These are phyloP conservation scores for Vombatus ursinus DNA, from an alignment of 2,113 vertebrate species.

Conservation along the genomic window DNA sequence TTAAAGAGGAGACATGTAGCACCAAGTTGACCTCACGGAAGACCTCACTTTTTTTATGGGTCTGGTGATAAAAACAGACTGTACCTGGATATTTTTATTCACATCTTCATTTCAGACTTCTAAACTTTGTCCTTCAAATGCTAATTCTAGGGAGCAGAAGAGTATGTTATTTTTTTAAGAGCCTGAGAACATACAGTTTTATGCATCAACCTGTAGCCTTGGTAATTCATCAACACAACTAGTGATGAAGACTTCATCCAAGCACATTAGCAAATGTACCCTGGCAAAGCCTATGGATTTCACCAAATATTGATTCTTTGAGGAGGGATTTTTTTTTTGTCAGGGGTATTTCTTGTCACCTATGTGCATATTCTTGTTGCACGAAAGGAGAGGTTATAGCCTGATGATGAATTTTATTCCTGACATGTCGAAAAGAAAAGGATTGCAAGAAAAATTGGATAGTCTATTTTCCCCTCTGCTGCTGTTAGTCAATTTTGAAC, in stretches of 20 bases:
- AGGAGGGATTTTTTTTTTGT: constrained; percentile 35
- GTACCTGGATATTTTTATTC: background rate
- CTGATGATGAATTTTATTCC: constrained; percentile 1
- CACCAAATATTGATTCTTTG: constrained; percentile 51
- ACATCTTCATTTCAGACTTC: constrained; percentile 18
- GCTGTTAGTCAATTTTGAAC: background rate
- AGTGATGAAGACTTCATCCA: constrained; percentile 48
- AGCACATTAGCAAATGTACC: constrained; percentile 31
- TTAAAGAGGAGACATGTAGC: constrained; percentile 39
- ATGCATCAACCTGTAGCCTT: constrained; percentile 41
- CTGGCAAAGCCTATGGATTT: constrained; percentile 36
- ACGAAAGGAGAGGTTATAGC: background rate
- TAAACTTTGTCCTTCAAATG: constrained; percentile 1
- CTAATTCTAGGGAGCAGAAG: constrained; percentile 21
- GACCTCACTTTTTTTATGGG: constrained; percentile 26
- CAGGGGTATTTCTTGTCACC: background rate
- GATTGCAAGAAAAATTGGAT: background rate
- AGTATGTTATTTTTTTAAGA: constrained; percentile 43
- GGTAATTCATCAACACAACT: constrained; percentile 36
- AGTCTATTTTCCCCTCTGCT: background rate
- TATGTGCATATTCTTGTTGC: constrained; percentile 29
- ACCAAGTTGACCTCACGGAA: constrained; percentile 52
- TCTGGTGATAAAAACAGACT: constrained; percentile 55
- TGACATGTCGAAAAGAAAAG: background rate
- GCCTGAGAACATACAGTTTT: constrained; percentile 35